Evolutionary conservation across 2,888 invertebrate species (phyloP), one percentile per base, ranked within the genome.

Genomic region (Phyto melanocephala): DNA sequence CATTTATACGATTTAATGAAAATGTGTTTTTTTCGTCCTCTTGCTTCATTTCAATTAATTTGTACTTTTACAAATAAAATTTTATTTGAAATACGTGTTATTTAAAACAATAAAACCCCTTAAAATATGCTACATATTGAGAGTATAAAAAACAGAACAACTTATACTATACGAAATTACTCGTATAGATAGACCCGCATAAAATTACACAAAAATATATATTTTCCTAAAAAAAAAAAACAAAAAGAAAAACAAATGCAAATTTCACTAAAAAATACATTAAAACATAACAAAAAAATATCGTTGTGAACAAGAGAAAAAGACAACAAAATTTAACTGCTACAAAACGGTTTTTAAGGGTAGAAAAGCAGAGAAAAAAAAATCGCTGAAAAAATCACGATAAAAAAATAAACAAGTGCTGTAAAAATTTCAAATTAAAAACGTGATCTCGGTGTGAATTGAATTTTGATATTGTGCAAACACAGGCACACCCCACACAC

Each of bases 361-460:
- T 65, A 50, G 65, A 40, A 78, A 42, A 22, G 15, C n/a, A 11
- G 45, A 50, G 47, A 47, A 71, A 45, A 52, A 50, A 74, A 78
- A 81, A 70, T 71, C 82, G 82, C 80, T 82, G 67, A 67, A 79
- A 82, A 82, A 82, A 82, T 83, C 85, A 71, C 80, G 80, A 84
- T 87, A 85, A 88, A 80, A 70, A 89, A 88, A 88, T 87, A 89
- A 89, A 89, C 89, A 88, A 86, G 86, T 87, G 88, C 86, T 88
- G 89, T 89, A 88, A 89, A 75, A 89, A 89, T 88, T 90, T 89
- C 88, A 89, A 89, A 89, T 89, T 89, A 90, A 89, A 89, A 89
- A 89, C 89, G 89, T 89, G 89, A 89, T 89, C 89, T 88, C 86
- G 84, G 88, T 87, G 89, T 87, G 89, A 89, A 89, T 88, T 88